These are phyloP conservation scores for Anorthoa munda DNA, from an alignment of 2,888 invertebrate species.

Conservation along the genomic window DNA sequence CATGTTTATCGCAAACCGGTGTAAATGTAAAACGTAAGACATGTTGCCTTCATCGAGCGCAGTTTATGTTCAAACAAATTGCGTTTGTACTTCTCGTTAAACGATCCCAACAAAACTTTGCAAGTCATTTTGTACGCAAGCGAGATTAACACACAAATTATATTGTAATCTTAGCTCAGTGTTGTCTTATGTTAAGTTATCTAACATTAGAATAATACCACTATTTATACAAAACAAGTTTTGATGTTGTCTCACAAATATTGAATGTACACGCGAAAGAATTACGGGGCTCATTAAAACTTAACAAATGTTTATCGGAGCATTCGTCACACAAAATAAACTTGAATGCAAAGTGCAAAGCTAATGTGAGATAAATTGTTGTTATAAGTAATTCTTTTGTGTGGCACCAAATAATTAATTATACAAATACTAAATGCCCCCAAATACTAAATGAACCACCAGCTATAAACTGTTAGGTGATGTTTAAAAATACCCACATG, in stretches of 20 bases:
- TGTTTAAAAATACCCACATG: conserved; percentile 89
- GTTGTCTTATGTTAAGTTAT: conserved; percentile 55
- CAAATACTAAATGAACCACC: conserved; percentile 58
- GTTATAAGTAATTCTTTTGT: conserved; percentile 46
- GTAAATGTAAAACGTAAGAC: conserved; percentile 18
- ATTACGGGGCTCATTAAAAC: conserved; percentile 22
- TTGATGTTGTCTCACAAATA: conserved; percentile 47
- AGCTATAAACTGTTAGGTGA: conserved; percentile 70
- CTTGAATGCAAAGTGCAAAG: neutral
- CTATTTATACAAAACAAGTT: conserved; percentile 47
- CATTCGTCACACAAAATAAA: neutral
- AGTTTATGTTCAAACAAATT: conserved; percentile 32
- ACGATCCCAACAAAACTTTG: conserved; percentile 36
- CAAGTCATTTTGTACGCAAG: conserved; percentile 56
- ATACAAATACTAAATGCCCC: conserved; percentile 16
- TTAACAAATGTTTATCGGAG: conserved; percentile 1
- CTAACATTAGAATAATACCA: conserved; percentile 55
- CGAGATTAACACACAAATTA: conserved; percentile 20
- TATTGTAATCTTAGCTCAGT: conserved; percentile 47
- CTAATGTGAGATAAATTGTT: neutral
- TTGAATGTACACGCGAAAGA: conserved; percentile 41
- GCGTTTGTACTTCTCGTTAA: conserved; percentile 24
- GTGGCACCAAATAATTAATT: conserved; percentile 33
- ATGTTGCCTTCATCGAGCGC: conserved; percentile 8
- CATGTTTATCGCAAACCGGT: conserved; percentile 33